Conservation (phyloP, 2,113 vertebrate species). For the Chaetura pelagica region DNA sequence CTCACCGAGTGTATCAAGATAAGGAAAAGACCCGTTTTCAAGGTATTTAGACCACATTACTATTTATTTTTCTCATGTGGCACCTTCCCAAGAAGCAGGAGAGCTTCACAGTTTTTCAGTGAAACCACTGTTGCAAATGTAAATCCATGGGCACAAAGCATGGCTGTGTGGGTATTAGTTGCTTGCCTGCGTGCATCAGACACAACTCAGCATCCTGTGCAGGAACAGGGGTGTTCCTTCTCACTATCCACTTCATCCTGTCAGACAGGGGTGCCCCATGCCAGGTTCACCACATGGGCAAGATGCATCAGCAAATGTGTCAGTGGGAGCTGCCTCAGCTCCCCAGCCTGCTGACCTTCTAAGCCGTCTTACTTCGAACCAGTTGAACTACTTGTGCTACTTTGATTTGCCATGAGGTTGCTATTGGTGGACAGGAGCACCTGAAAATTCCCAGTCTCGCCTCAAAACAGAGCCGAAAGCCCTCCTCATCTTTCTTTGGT, state of each 20-base stretch:
- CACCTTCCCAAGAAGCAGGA: background rate
- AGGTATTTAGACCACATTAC: background rate
- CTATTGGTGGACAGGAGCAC: background rate
- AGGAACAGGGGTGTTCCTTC: background rate
- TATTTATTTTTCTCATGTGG: background rate
- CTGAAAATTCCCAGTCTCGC: background rate
- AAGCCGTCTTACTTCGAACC: background rate
- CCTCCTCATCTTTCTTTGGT: background rate
- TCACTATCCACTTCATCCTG: background rate
- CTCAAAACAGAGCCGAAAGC: background rate
- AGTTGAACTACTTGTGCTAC: background rate
- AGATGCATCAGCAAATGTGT: background rate
- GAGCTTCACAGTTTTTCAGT: background rate
- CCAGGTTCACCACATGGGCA: background rate
- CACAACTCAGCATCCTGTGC: rapidly evolving
- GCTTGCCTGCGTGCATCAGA: rapidly evolving
- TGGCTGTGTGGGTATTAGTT: background rate
- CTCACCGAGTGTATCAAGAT: background rate
- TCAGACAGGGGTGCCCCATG: background rate
- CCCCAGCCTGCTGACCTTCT: background rate
- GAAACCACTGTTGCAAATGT: background rate
- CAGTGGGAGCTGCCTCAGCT: background rate
- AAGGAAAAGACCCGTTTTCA: background rate
- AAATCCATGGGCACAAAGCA: background rate
- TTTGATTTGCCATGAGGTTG: background rate